Evolutionary conservation across 2,113 vertebrate genomes (phyloP), one percentile per base, ranked within the genome.

Genomic region (Marmota monax): DNA sequence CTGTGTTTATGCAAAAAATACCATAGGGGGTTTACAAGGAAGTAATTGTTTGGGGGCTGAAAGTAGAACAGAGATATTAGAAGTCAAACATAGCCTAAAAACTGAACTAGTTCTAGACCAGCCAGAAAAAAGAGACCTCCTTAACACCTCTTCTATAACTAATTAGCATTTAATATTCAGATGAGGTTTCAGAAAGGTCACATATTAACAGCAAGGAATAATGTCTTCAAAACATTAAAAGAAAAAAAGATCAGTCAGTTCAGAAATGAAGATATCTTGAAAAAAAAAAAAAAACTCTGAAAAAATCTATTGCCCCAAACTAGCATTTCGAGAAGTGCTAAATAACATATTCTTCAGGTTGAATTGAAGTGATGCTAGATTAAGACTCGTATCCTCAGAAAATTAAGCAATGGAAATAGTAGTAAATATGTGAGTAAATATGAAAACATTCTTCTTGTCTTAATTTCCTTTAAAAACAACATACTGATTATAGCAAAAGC

Each of bases 401-500:
- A 89, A 94, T 65, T 58, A 85, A 85, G 11, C 87, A 90, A 90
- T 45, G 1, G 32, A 51, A 83, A 78, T 16, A 76, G 16, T 39
- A 78, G 12, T 39, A 83, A 93, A 37, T 67, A 39, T 76, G 0
- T 73, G 12, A 82, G 20, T 48, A 92, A 92, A 82, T 27, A 63
- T 56, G 3, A 84, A 7, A 80, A 63, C 17, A 23, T 48, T 84
- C 56, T 72, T 88, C 14, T 45, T 73, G 6, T 67, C 51, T 89
- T 88, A 80, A 76, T 63, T 88, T 92, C n/a, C 37, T 93, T 61
- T 61, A 45, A 88, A 88, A 77, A 70, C 2, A 45, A 70, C 34
- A 78, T 73, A 84, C 4, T 56, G 34, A 87, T 85, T 78, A 82
- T 84, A 96, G 39, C 67, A 85, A 96, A 96, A 89, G 5, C 32